Conservation (phyloP, 2,113 vertebrate species). For the Meles meles region DNA sequence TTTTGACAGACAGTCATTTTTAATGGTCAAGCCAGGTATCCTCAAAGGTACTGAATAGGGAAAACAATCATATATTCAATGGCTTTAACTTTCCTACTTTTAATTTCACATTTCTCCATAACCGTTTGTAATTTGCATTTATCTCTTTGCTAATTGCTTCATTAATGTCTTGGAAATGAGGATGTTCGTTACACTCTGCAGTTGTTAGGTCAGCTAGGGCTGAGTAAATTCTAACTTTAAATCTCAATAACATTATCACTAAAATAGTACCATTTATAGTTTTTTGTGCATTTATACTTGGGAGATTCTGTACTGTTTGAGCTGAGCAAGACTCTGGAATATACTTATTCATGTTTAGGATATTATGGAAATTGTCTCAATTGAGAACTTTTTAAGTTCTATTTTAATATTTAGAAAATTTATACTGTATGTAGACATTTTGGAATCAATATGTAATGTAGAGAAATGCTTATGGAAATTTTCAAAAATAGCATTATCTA, state of each 20-base stretch:
- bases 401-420: not conserved
- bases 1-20: slow-evolving; percentile 11
- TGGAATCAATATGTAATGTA: not conserved
- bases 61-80: not conserved
- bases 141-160: slow-evolving; percentile 46
- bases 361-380: not conserved
- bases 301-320: not conserved
- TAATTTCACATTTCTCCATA: slow-evolving; percentile 21
- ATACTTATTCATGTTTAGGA: not conserved
- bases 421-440: not conserved
- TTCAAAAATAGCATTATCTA: not conserved
- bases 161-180: slow-evolving; percentile 51
- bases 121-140: slow-evolving; percentile 6
- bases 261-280: not conserved
- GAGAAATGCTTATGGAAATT: not conserved
- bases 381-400: not conserved
- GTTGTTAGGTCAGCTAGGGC: not conserved
- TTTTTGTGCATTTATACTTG: not conserved
- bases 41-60: slow-evolving; percentile 16
- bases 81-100: slow-evolving; percentile 25
- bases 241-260: slow-evolving; percentile 7
- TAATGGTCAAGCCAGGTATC: slow-evolving; percentile 10
- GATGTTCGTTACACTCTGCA: not conserved
- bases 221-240: slow-evolving; percentile 40
- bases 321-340: not conserved